Base-by-base conservation (phyloP, 2,888 invertebrate genomes). In the Epinotia ramella region DNA sequence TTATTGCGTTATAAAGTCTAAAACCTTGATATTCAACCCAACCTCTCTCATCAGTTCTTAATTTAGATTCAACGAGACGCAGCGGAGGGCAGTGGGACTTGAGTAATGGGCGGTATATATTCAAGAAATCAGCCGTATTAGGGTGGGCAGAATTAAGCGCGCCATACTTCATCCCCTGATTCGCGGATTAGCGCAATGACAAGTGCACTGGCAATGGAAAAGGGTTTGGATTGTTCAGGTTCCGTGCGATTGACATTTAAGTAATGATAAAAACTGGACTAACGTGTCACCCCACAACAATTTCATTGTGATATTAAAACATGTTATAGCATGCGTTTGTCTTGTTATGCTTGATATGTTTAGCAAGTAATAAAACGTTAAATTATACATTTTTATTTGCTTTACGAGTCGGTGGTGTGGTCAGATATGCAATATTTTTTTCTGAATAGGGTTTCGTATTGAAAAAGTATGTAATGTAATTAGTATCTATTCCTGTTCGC, bases 31-130 rank as follows among this genome's bases (percentile, higher is more conserved):
- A 11, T 12, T 56, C 28, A 28, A 53, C 53, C 53, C 33, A 59
- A 57, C 44, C 40, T 67, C 33, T 44, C 68, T 59, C 69, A 60
- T 59, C 44, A 67, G 67, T 67, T 73, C 73, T 73, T 56, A 62
- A 73, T 73, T 67, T 73, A 73, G 60, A 57, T 49, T 62, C 53
- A 64, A 71, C 53, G 33, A 68, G 67, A 49, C 69, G 63, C 12
- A 18, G 59, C 69, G 60, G 46, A 46, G 59, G 59, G 59, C 60
- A 73, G 67, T 65, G 56, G 20, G 72, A 46, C 57, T 53, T 74
- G 74, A 74, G 69, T 80, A 79, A 81, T 80, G 80, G 79, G 63
- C 70, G 70, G 66, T 77, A 79, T 78, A 79, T 79, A 78, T 78
- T 76, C 77, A 77, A 71, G 68, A 72, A 77, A 71, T 78, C 77